phyloP scores from a whole-genome alignment of 2,113 vertebrate genomes.

The Psilopogon haemacephalus region DNA sequence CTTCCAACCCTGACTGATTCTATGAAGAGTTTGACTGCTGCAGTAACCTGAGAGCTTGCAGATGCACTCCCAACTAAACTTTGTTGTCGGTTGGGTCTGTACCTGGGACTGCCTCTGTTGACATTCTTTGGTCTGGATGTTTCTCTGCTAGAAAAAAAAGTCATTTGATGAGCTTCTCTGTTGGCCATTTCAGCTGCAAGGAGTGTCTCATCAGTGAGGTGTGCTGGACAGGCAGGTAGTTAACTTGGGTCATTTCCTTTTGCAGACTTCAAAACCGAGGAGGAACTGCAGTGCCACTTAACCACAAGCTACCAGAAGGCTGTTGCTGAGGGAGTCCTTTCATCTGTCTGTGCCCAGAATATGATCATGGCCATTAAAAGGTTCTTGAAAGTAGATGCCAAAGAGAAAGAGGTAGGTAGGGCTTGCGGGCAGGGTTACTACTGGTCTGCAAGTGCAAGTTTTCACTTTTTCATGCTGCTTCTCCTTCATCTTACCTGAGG shows the following conservation, averaged over 20 bases:
- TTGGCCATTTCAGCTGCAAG: background rate
- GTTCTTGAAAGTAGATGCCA: constrained; percentile 69
- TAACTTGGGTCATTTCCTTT: background rate
- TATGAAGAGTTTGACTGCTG: background rate
- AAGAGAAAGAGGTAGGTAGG: constrained; percentile 74
- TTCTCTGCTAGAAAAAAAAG: background rate
- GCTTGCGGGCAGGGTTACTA: background rate
- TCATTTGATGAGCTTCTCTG: background rate
- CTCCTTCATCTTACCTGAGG: background rate
- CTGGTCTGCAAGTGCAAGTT: background rate
- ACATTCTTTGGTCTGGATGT: background rate
- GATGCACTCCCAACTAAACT: background rate
- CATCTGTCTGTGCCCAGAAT: constrained; percentile 71
- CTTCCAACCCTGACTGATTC: too few species aligned
- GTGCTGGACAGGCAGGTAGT: background rate
- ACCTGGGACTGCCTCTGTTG: background rate
- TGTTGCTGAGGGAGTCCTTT: constrained; percentile 63
- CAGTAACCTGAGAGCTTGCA: background rate
- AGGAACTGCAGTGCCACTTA: constrained; percentile 82
- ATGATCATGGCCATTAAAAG: constrained; percentile 78
- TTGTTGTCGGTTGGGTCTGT: background rate
- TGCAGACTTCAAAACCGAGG: constrained; percentile 84
- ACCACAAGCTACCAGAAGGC: constrained; percentile 78
- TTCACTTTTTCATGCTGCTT: background rate
- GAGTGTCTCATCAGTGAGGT: background rate